Percentiles rank a stretch among this genome's conserved stretches.
Conservation (phyloP, 2,888 invertebrate genomes). For the Oscheius sp. region DNA sequence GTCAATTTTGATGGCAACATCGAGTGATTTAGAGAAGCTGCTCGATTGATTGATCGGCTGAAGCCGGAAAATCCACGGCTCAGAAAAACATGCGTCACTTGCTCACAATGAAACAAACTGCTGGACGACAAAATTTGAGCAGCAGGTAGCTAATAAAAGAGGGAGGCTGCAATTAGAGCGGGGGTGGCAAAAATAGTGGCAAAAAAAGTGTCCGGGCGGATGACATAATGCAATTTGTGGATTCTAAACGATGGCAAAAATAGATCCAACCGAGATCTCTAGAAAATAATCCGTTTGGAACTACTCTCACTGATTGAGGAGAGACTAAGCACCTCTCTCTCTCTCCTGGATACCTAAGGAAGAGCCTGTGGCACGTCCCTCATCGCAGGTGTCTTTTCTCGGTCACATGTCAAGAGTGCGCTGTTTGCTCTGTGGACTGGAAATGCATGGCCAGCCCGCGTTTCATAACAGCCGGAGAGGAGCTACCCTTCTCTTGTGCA, state of each 20-base stretch:
- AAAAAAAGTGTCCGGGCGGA: neutral
- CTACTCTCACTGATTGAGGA: neutral
- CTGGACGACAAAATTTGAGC: too few species aligned
- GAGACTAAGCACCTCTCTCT: neutral
- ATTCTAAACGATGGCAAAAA: neutral
- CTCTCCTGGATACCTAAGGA: too few species aligned
- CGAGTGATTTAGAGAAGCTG: too few species aligned
- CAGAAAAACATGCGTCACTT: too few species aligned
- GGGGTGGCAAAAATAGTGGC: neutral
- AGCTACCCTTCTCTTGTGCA: neutral
- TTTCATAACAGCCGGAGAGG: constrained; percentile 20
- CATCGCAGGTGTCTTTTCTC: constrained; percentile 27
- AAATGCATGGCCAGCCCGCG: constrained; percentile 28
- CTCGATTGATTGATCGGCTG: too few species aligned
- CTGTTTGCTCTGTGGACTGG: constrained; percentile 31
- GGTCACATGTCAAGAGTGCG: constrained; percentile 31
- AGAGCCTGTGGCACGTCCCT: constrained; percentile 13
- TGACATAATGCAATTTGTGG: neutral
- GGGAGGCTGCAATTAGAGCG: neutral
- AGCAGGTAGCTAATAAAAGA: too few species aligned
- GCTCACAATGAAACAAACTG: too few species aligned
- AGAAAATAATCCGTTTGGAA: neutral
- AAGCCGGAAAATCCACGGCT: too few species aligned
- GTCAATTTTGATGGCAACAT: too few species aligned
- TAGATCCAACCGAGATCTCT: too few species aligned